Conservation (phyloP, 1,140 invertebrate species). For the Ceratosolen solmsi region DNA sequence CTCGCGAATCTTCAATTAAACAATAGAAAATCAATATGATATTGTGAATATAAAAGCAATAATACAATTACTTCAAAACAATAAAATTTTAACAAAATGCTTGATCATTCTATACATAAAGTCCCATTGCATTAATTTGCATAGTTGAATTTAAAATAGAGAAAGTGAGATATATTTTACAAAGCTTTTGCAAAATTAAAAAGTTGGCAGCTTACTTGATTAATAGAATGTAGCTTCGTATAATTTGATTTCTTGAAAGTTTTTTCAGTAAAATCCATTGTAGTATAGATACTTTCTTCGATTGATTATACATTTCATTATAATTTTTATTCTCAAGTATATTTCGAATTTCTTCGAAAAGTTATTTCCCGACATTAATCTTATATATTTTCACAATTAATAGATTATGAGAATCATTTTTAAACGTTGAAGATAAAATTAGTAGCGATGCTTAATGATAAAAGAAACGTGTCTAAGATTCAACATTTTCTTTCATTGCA, state of each 20-base stretch:
- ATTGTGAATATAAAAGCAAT: background rate
- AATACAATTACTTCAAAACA: background rate
- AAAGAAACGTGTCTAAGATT: too few species aligned
- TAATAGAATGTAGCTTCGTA: background rate
- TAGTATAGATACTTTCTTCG: background rate
- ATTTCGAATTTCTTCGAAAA: background rate
- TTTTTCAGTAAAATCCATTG: background rate
- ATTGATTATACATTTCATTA: background rate
- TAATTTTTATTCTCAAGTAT: background rate
- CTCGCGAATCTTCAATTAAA: background rate
- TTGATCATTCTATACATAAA: background rate
- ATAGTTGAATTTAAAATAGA: background rate
- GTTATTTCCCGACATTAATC: background rate
- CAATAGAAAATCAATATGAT: background rate
- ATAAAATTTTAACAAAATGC: background rate
- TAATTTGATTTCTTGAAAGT: background rate
- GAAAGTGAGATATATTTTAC: background rate
- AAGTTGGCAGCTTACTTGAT: background rate
- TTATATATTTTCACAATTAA: background rate
- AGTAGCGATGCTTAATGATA: too few species aligned
- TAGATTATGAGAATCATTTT: background rate
- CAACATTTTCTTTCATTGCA: too few species aligned
- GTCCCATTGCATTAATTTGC: background rate
- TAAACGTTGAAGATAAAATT: background rate
- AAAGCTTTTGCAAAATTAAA: slow-evolving; percentile 10